Conservation (phyloP, 2,888 invertebrate species). For the Latrodectus elegans region DNA sequence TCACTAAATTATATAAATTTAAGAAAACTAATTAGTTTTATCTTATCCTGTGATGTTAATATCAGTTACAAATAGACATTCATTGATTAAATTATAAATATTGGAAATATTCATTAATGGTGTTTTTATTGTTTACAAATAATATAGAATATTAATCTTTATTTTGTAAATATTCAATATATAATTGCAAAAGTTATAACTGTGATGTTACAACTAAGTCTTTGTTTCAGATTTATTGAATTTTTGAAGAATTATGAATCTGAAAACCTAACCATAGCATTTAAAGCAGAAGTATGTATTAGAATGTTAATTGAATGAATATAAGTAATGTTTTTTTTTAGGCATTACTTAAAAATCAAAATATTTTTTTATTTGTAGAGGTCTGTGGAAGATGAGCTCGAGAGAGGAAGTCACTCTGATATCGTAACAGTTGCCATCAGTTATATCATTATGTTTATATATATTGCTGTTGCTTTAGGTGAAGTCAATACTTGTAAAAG, state of each 20-base stretch:
- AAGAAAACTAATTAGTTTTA: no score
- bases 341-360: not conserved
- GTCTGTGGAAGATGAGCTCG: slow-evolving; percentile 96
- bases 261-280: slow-evolving; percentile 75
- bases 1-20: no score
- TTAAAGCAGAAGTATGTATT: slow-evolving; percentile 75
- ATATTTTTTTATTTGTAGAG: slow-evolving; percentile 78
- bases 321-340: not conserved
- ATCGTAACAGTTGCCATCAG: slow-evolving; percentile 77
- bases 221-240: slow-evolving; percentile 73
- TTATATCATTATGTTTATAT: slow-evolving; percentile 81
- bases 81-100: no score
- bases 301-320: not conserved
- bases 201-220: not conserved
- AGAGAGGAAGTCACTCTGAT: slow-evolving; percentile 77
- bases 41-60: no score
- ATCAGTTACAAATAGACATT: no score
- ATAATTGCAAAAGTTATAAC: not conserved
- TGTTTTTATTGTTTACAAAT: no score
- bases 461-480: slow-evolving; percentile 93
- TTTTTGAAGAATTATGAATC: slow-evolving; percentile 74
- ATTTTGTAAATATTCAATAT: no score
- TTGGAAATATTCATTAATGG: no score
- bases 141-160: no score
- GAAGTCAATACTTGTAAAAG: slow-evolving; percentile 70